Percentiles rank a stretch among this genome's conserved stretches.
Evolutionary conservation across 2,888 invertebrate genomes (phyloP).

Genomic region (Yponomeuta cagnagella): DNA sequence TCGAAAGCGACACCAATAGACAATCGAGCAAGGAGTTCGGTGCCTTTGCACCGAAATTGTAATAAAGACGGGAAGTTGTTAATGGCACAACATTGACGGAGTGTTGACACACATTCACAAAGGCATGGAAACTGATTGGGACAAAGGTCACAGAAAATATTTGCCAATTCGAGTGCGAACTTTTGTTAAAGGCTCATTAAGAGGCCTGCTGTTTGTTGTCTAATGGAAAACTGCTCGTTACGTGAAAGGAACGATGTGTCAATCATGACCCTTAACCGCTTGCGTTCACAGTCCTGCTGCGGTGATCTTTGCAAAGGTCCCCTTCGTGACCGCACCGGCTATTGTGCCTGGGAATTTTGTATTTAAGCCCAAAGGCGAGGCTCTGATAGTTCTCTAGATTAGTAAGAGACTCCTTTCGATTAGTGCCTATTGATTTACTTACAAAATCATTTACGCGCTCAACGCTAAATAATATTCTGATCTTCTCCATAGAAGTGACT

Average conservation of each 20-base stretch:
- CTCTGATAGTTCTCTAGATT: neutral
- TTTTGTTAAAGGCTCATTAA: too few species aligned
- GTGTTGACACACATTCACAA: neutral
- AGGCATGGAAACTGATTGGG: neutral
- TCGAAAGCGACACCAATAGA: neutral
- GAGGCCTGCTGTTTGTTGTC: too few species aligned
- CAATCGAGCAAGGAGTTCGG: too few species aligned
- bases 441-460: neutral
- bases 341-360: conserved; percentile 4
- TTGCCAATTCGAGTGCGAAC: neutral
- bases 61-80: conserved; percentile 3
- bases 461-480: neutral
- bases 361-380: conserved; percentile 5
- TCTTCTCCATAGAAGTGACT: neutral
- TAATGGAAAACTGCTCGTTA: neutral
- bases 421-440: neutral
- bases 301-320: conserved; percentile 18
- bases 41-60: neutral
- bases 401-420: neutral
- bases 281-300: conserved; percentile 1
- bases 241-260: neutral
- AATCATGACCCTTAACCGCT: neutral
- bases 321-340: conserved; percentile 15
- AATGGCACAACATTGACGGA: neutral
- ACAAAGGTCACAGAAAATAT: neutral